Evolutionary conservation across 2,797 vertebrate genomes (phyloP).

Genomic region (Hipposideros larvatus): DNA sequence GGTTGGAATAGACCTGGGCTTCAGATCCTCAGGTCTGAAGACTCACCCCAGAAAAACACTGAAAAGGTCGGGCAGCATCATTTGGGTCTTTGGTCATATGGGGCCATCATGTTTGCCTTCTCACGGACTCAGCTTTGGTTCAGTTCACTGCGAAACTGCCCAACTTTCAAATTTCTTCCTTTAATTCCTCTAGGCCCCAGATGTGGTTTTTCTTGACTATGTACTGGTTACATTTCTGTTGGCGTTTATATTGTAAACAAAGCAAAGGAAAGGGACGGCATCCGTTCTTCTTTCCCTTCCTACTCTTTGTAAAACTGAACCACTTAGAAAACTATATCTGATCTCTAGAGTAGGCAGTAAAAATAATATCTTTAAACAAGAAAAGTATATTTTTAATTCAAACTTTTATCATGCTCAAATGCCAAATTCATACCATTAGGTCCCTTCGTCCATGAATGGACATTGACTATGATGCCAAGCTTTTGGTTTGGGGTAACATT

Average conservation of each 20-base stretch:
- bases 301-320: constrained; percentile 51
- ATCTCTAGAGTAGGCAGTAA: neutral
- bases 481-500: constrained; percentile 56
- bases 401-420: neutral
- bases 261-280: neutral
- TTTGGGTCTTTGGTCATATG: neutral
- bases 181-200: neutral
- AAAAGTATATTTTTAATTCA: neutral
- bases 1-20: neutral
- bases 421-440: neutral
- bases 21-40: neutral
- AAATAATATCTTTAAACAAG: neutral
- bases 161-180: constrained; percentile 51
- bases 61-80: neutral
- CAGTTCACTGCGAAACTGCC: neutral
- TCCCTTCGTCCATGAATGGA: neutral
- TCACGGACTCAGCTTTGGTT: constrained; percentile 20
- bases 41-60: neutral
- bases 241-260: constrained; percentile 29
- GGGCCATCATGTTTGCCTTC: neutral
- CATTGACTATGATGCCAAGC: neutral
- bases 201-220: constrained; percentile 26
- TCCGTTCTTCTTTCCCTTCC: constrained; percentile 8
- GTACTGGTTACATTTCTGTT: neutral
- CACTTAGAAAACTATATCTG: neutral